Evolutionary conservation across 2,888 invertebrate genomes (phyloP).

Genomic region (Elmis aenea): DNA sequence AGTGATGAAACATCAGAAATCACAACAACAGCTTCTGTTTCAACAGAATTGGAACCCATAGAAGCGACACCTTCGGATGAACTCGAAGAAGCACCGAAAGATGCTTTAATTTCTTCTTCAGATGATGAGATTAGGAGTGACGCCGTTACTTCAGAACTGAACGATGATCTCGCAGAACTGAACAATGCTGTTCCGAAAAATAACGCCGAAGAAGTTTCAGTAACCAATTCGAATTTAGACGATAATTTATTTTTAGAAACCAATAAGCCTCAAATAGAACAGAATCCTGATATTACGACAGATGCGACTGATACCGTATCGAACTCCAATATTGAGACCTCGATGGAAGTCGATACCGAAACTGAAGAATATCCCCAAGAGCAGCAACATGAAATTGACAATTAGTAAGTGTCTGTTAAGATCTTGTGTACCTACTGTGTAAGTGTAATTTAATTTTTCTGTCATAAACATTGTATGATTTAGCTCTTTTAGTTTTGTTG

Average conservation of each 20-base stretch:
- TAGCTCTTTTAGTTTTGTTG: no score
- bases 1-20: no score
- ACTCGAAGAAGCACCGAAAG: no score
- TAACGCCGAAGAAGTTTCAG: background rate
- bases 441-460: background rate
- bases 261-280: background rate
- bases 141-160: no score
- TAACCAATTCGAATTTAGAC: background rate
- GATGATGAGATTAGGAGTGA: no score
- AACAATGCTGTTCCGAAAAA: background rate
- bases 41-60: no score
- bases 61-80: no score
- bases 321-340: slow-evolving; percentile 10
- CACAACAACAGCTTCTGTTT: no score
- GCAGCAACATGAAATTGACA: no score
- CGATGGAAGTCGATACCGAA: slow-evolving; percentile 24
- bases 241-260: background rate
- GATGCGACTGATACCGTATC: background rate
- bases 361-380: slow-evolving; percentile 1
- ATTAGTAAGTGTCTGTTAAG: no score
- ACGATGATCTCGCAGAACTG: background rate
- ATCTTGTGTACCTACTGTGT: background rate
- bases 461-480: background rate
- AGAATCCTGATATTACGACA: background rate
- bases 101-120: no score